Base-by-base conservation (phyloP, 2,797 vertebrate genomes). In the Sebastes flavidus region DNA sequence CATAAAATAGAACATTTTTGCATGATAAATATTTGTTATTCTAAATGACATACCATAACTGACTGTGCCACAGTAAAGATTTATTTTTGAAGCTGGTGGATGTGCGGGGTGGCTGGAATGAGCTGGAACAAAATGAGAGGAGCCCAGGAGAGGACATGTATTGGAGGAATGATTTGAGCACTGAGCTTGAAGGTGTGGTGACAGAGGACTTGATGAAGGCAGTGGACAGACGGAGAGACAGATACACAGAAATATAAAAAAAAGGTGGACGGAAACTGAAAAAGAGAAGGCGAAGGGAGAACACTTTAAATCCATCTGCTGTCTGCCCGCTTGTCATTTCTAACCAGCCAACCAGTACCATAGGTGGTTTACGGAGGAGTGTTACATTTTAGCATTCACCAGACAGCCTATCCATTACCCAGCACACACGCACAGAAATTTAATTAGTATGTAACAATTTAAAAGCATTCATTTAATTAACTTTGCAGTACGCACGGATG, bases 281-380 rank as follows among this genome's bases (percentile, higher is more conserved):
- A 80, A 74, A 65, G 58, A 70, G 38, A 36, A 36, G 49, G 55
- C 72, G 70, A 65, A 59, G 56, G 72, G 65, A 71, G 62, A 78
- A 73, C 42, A 65, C 60, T 80, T 88, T 81, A 87, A 82, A 88
- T 68, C 83, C 85, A 73, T 90, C 82, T 88, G 86, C 82, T 88
- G 80, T 83, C 82, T 89, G 75, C 69, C 46, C 5, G 67, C 78
- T 68, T 91, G 76, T 91, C 87, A 89, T 88, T 81, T 84, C 77
- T 82, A 90, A 87, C 84, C 88, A 90, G 70, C 81, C 84, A 88
- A 87, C 84, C 82, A 87, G 56, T 69, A 84, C 76, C 65, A 77
- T 58, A 71, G 71, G 80, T 80, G 76, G 69, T 75, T 74, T 80
- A 80, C 14, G 24, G 81, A 83, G 60, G 55, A 81, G 29, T 73